Conservation (phyloP, 2,113 vertebrate genomes). For the Bungarus multicinctus region DNA sequence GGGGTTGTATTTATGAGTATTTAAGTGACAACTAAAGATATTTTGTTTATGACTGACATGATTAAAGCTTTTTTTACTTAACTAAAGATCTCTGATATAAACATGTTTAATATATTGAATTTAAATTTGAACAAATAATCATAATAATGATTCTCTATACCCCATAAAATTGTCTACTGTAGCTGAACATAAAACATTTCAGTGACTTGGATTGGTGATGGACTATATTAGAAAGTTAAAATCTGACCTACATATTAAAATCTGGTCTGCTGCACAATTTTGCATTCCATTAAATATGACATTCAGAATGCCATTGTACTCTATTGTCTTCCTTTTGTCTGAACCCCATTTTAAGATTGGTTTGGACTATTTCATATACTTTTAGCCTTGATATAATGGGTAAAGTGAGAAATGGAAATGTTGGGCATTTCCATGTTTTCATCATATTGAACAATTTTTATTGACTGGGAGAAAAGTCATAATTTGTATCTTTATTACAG, state of each 20-base stretch:
- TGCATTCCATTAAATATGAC: neutral
- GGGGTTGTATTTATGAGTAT: neutral
- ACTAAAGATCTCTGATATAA: slow-evolving; percentile 52
- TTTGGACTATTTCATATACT: neutral
- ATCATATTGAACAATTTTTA: neutral
- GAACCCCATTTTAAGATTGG: neutral
- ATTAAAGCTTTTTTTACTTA: slow-evolving; percentile 36
- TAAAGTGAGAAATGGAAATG: neutral
- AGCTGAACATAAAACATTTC: slow-evolving; percentile 2
- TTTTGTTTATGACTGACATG: slow-evolving; percentile 43
- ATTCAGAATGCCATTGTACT: neutral
- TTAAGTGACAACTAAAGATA: neutral
- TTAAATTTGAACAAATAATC: slow-evolving; percentile 30
- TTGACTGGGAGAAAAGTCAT: neutral
- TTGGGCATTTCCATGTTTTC: neutral
- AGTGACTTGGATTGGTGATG: neutral
- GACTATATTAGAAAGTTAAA: neutral
- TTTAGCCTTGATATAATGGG: neutral
- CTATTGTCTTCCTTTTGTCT: neutral
- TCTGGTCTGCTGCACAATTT: neutral
- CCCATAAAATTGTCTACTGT: slow-evolving; percentile 13
- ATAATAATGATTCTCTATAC: neutral
- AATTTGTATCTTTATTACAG: neutral
- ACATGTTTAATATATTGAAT: slow-evolving; percentile 35
- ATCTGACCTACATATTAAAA: neutral